Evolutionary conservation across 2,113 vertebrate genomes (phyloP), one percentile per base, ranked within the genome.

Genomic region (Cynopterus brachyotis): DNA sequence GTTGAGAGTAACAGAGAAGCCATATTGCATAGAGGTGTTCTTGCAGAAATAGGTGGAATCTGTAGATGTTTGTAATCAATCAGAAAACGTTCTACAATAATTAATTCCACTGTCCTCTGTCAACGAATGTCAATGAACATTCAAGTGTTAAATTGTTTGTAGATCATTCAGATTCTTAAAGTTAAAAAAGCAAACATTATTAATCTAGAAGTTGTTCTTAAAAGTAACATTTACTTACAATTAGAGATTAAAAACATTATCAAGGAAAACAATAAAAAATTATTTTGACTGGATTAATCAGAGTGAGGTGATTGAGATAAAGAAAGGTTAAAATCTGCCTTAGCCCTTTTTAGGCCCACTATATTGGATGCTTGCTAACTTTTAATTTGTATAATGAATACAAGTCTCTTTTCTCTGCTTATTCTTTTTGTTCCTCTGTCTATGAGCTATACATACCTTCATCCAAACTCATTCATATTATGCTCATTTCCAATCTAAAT

Each of bases 191-290:
- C 28, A 84, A 84, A 28, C 28, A 60, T 60, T 60, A 60, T 60
- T 10, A 28, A 60, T 50, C 50, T 35, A 89, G 6, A 32, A 82
- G 47, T 4, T 82, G 26, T 47, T 85, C 24, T n/a, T 30, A n/a
- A 11, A 86, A 79, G 10, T 35, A 69, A 24, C 32, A 69, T 87
- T 87, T 92, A 82, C 6, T 82, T 94, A 72, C 5, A 91, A 81
- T 91, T 90, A 83, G 55, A 80, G 32, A 93, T 30, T 50, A 86
- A 90, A 89, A 50, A 90, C 17, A 76, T 30, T 17, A 91, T 75
- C 35, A 72, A 85, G 62, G 47, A 93, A 94, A 45, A 30, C 15
- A 59, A 47, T 42, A 62, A 50, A 82, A 88, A 96, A 45, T 32
- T 78, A 16, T 82, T 95, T 89, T 59, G 66, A 93, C 55, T 86